These are phyloP conservation scores for Natator depressus DNA, from an alignment of 2,113 vertebrate genomes.

Conservation along the genomic window DNA sequence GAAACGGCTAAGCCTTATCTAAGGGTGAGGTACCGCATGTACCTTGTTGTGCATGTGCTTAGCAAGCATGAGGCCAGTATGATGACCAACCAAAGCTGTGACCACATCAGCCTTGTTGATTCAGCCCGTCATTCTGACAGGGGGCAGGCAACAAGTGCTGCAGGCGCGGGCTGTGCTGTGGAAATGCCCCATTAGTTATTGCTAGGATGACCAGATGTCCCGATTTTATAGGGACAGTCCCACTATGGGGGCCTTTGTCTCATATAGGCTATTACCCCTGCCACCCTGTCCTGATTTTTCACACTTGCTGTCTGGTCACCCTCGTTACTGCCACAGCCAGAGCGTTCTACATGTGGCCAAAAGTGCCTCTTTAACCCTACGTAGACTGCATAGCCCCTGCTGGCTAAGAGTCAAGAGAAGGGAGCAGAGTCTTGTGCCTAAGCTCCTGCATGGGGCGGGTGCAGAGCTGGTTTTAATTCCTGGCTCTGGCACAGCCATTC, in stretches of 20 bases:
- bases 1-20: neutral
- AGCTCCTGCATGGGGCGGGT: neutral
- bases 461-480: neutral
- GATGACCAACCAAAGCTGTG: neutral
- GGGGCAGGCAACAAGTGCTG: neutral
- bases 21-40: neutral
- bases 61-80: neutral
- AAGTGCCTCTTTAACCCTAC: neutral
- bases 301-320: too few species aligned
- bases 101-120: neutral
- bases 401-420: neutral
- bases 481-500: neutral
- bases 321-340: neutral
- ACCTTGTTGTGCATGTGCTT: neutral
- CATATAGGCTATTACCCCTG: too few species aligned
- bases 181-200: neutral
- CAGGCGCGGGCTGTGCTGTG: accelerated
- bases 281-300: too few species aligned
- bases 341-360: neutral
- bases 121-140: neutral
- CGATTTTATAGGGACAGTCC: too few species aligned
- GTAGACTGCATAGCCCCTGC: neutral
- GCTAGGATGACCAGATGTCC: too few species aligned
- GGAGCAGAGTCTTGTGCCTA: too few species aligned
- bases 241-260: too few species aligned